These are phyloP conservation scores for Enteromius anoplus DNA, from an alignment of 2,797 vertebrate genomes.

Conservation along the genomic window DNA sequence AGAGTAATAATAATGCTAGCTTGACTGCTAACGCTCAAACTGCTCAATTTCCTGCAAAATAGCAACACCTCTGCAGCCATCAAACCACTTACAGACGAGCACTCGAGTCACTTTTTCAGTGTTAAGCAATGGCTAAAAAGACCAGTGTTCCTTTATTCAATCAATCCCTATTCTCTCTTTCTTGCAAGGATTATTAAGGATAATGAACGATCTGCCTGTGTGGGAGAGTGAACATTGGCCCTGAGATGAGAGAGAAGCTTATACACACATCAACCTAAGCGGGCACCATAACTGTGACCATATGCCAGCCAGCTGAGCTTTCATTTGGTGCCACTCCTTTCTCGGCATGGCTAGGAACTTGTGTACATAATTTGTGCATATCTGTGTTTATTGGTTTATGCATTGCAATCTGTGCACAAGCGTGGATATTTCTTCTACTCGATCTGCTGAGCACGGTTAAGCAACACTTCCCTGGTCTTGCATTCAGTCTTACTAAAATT, in stretches of 20 bases:
- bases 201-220: neutral
- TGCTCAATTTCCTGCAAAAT: neutral
- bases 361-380: conserved; percentile 31
- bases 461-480: conserved; percentile 5
- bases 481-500: conserved; percentile 5
- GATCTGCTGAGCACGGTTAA: conserved; percentile 26
- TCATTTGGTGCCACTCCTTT: conserved; percentile 37
- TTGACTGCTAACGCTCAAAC: neutral
- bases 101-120: neutral
- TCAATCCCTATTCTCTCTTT: conserved; percentile 5
- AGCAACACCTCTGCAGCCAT: conserved; percentile 1
- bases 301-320: conserved; percentile 42
- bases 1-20: neutral
- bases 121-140: neutral
- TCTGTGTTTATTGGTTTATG: neutral
- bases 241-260: conserved; percentile 7
- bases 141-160: neutral
- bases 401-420: neutral
- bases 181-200: conserved; percentile 19
- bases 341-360: conserved; percentile 19
- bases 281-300: conserved; percentile 44
- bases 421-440: neutral
- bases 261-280: conserved; percentile 37
- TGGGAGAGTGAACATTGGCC: conserved; percentile 34
- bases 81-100: conserved; percentile 6